These are phyloP conservation scores for Rotaria sp. DNA, from an alignment of 2,888 invertebrate species.

Conservation along the genomic window DNA sequence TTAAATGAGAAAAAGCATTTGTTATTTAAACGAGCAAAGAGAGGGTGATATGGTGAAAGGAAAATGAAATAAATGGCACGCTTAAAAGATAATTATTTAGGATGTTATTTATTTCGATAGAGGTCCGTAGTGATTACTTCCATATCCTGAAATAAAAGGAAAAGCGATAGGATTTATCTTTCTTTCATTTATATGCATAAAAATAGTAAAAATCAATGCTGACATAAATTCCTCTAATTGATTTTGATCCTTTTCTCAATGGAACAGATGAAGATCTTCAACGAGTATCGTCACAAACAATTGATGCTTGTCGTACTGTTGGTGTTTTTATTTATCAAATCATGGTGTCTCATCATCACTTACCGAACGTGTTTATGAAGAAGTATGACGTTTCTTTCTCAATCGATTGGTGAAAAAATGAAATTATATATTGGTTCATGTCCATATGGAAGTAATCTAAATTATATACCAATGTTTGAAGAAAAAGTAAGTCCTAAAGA, in stretches of 20 bases:
- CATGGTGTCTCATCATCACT: constrained; percentile 33
- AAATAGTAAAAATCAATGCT: too few relatives aligned
- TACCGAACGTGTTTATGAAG: background rate
- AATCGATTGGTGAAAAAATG: constrained; percentile 9
- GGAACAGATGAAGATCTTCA: background rate
- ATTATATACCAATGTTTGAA: background rate
- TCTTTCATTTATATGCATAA: too few relatives aligned
- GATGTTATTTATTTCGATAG: too few relatives aligned
- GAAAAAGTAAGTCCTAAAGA: background rate
- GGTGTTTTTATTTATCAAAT: constrained; percentile 34
- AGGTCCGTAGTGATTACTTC: too few relatives aligned
- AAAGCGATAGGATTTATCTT: too few relatives aligned
- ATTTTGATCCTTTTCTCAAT: background rate
- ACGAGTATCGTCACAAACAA: background rate
- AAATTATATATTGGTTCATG: background rate
- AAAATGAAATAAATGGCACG: too few relatives aligned
- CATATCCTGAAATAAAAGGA: too few relatives aligned
- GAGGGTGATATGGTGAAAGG: too few relatives aligned
- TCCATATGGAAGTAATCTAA: background rate
- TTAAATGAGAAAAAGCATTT: too few relatives aligned
- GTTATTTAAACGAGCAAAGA: too few relatives aligned
- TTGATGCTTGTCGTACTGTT: constrained; percentile 26
- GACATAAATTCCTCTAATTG: background rate
- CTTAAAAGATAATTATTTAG: too few relatives aligned
- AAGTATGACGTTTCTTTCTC: constrained; percentile 1